phyloP scores from a whole-genome alignment of 2,797 vertebrate species.

The Gorsachius magnificus region DNA sequence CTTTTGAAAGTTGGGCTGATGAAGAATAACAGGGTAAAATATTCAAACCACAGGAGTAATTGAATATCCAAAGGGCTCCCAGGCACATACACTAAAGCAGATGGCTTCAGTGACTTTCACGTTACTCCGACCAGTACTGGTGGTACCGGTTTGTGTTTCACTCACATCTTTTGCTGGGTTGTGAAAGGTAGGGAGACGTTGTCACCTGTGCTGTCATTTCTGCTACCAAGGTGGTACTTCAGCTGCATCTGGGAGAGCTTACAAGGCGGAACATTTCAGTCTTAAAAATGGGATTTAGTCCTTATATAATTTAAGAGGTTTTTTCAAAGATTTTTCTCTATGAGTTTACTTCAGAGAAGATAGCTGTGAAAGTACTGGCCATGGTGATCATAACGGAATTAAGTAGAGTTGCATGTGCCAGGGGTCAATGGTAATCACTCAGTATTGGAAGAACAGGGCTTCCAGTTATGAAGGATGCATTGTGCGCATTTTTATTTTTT shows the following conservation, averaged over 20 bases:
- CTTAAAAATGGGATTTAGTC: background rate
- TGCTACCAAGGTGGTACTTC: background rate
- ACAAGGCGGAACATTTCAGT: background rate
- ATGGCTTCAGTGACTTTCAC: background rate
- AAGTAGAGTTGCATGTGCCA: background rate
- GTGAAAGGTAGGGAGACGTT: background rate
- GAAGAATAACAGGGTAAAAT: background rate
- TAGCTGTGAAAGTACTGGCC: background rate
- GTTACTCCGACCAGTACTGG: background rate
- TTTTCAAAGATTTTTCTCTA: background rate
- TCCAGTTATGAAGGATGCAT: background rate
- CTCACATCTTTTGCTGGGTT: background rate
- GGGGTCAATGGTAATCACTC: background rate
- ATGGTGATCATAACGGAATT: background rate
- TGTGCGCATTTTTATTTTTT: background rate
- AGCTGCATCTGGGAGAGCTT: background rate
- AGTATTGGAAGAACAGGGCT: background rate
- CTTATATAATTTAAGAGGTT: background rate
- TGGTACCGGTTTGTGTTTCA: background rate
- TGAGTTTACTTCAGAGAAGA: background rate
- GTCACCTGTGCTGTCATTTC: background rate
- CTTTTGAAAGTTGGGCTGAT: background rate
- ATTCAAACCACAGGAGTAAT: background rate
- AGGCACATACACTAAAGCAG: background rate
- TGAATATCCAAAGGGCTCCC: background rate